phyloP scores from a whole-genome alignment of 1,140 invertebrate species.

The Ctenoplectra terminalis region DNA sequence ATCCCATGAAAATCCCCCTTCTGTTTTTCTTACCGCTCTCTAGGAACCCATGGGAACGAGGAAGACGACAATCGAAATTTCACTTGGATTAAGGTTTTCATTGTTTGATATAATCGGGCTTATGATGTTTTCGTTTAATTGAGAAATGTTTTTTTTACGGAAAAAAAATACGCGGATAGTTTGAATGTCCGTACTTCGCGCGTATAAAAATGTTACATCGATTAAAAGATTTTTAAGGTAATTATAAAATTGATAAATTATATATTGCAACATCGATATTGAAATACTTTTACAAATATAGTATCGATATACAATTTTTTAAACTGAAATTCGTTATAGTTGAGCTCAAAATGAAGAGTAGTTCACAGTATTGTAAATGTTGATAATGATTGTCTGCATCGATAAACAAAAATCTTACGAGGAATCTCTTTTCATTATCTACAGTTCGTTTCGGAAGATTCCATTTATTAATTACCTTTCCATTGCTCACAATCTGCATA shows the following conservation, averaged over 20 bases:
- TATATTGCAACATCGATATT: too few relatives aligned
- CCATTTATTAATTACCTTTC: neutral
- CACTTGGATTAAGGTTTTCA: neutral
- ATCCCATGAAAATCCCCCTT: constrained; percentile 59
- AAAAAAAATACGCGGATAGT: too few relatives aligned
- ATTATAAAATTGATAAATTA: too few relatives aligned
- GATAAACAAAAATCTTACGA: neutral
- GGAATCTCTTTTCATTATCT: neutral
- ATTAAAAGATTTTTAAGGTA: too few relatives aligned
- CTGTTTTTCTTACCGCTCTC: constrained; percentile 38
- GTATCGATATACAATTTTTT: too few relatives aligned
- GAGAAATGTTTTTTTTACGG: too few relatives aligned
- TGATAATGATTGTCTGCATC: neutral
- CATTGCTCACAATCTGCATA: too few relatives aligned
- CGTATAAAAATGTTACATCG: neutral
- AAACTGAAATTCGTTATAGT: too few relatives aligned
- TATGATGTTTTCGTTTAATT: neutral
- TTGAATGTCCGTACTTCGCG: neutral
- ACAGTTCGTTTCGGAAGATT: neutral
- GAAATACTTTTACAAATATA: too few relatives aligned
- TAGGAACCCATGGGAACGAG: constrained; percentile 54
- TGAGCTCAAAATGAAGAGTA: too few relatives aligned
- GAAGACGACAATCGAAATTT: constrained; percentile 12
- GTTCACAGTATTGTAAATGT: neutral
- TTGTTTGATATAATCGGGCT: neutral